These are phyloP conservation scores for Mastomys coucha DNA, from an alignment of 2,113 vertebrate species.

Conservation along the genomic window DNA sequence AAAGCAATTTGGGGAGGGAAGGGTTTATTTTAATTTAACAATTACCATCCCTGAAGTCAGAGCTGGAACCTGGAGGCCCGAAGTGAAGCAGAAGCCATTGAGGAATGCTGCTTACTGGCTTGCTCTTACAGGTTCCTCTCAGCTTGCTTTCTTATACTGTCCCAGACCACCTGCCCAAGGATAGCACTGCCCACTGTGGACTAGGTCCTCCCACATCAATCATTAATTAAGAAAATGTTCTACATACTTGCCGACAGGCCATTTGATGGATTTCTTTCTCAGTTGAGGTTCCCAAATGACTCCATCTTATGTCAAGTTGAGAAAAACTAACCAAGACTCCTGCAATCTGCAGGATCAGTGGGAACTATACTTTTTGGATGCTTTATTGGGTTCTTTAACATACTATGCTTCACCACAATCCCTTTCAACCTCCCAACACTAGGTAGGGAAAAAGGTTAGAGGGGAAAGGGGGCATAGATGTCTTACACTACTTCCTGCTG, in stretches of 20 bases:
- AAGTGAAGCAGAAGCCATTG: neutral
- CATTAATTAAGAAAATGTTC: neutral
- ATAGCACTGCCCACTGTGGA: neutral
- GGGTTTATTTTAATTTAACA: neutral
- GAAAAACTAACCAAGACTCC: neutral
- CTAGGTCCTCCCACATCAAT: neutral
- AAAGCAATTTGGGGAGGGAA: neutral
- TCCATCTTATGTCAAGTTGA: neutral
- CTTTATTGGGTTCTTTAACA: no score
- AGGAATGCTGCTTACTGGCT: neutral
- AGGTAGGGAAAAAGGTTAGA: no score
- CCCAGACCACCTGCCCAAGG: neutral
- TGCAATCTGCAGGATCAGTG: neutral
- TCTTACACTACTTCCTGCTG: no score
- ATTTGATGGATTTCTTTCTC: neutral
- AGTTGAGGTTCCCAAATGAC: neutral
- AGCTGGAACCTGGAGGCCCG: neutral
- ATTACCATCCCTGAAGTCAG: neutral
- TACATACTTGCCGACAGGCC: neutral
- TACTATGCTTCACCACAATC: no score
- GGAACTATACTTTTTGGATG: no score
- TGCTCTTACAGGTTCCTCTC: neutral
- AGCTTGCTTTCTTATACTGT: neutral
- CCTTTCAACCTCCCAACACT: no score
- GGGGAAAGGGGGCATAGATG: no score